Conservation (phyloP, 2,797 vertebrate genomes). For the Pitangus sulphuratus region DNA sequence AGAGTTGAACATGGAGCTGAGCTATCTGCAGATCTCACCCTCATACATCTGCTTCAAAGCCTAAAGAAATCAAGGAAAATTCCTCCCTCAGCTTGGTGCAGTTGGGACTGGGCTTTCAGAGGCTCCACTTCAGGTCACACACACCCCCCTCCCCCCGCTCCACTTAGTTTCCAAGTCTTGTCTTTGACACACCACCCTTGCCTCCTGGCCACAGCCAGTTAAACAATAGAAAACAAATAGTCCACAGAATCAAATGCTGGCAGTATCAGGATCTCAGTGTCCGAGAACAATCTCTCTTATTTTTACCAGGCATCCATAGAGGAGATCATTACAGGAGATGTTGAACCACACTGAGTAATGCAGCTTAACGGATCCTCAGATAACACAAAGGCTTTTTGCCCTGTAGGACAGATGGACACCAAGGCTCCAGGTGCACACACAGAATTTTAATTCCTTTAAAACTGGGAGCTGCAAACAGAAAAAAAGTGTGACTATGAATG, state of each 20-base stretch:
- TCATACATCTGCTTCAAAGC: background rate
- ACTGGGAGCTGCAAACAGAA: background rate
- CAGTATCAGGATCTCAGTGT: background rate
- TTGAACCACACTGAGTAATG: background rate
- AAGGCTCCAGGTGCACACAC: background rate
- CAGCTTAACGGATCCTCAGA: background rate
- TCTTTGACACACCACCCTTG: background rate
- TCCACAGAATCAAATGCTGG: background rate
- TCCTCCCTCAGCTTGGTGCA: background rate
- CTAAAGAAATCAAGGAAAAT: background rate
- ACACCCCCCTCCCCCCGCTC: background rate
- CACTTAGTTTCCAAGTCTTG: background rate
- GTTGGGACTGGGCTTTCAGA: background rate
- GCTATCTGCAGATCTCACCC: background rate
- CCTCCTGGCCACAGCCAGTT: background rate
- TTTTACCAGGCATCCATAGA: background rate
- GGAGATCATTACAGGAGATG: background rate
- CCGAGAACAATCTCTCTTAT: background rate
- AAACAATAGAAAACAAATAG: background rate
- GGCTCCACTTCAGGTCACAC: background rate
- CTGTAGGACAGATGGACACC: rapidly evolving
- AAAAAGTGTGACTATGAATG: background rate
- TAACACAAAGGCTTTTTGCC: background rate
- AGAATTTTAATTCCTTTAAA: background rate
- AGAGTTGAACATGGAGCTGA: background rate